phyloP scores from a whole-genome alignment of 2,113 vertebrate genomes.

The Serinus canaria region DNA sequence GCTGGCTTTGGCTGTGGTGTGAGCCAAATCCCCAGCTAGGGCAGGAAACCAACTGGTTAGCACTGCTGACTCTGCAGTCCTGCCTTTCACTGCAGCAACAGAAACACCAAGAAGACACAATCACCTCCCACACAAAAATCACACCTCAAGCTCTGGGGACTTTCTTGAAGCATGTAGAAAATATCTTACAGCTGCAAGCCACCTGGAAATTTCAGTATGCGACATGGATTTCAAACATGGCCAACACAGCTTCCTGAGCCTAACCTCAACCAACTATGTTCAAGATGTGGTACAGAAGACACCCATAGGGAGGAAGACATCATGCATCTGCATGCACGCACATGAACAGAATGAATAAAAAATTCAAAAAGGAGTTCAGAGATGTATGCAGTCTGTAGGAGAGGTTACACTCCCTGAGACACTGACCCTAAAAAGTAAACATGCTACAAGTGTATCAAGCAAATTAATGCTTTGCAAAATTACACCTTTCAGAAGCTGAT shows the following conservation, averaged over 20 bases:
- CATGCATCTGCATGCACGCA: neutral
- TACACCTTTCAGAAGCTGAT: neutral
- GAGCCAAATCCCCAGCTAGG: neutral
- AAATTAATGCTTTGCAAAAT: neutral
- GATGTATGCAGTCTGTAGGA: neutral
- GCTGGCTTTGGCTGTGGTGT: neutral
- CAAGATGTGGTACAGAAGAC: neutral
- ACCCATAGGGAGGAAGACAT: neutral
- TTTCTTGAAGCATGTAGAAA: neutral
- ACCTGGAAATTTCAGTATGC: neutral
- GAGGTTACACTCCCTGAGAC: neutral
- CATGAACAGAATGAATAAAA: neutral
- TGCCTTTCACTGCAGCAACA: neutral
- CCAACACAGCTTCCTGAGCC: neutral
- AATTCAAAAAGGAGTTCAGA: neutral
- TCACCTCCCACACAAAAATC: neutral
- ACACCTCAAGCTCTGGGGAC: neutral
- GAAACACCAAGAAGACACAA: neutral
- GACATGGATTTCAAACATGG: neutral
- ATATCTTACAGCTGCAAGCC: neutral
- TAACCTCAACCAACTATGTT: neutral
- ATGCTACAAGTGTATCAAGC: neutral
- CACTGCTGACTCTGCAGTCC: neutral
- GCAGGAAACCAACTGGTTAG: neutral
- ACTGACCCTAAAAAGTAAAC: neutral